Evolutionary conservation across 2,113 vertebrate species (phyloP).

Genomic region (Coreoperca whiteheadi): DNA sequence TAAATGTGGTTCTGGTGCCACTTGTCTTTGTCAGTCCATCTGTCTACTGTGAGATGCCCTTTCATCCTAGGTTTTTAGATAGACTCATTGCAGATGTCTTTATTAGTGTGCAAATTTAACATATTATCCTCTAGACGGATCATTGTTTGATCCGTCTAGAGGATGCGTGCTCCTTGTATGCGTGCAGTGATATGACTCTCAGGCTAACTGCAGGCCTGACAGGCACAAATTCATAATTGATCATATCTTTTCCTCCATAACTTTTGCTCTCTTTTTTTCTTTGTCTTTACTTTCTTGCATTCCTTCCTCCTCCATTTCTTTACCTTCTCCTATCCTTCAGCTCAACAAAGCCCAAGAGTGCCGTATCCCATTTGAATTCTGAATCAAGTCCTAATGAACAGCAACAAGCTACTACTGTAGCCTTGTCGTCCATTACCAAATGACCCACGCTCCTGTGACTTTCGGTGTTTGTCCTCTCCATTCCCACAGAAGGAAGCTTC

Average conservation of each 20-base stretch:
- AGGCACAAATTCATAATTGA: background rate
- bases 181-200: background rate
- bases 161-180: too few species aligned
- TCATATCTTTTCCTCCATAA: background rate
- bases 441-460: constrained; percentile 39
- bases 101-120: constrained; percentile 16
- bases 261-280: background rate
- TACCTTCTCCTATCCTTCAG: background rate
- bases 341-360: background rate
- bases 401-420: constrained; percentile 32
- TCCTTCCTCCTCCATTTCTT: background rate
- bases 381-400: constrained; percentile 31
- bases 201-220: background rate
- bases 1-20: constrained; percentile 56
- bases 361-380: background rate
- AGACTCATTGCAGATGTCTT: constrained; percentile 42
- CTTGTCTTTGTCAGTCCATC: constrained; percentile 46
- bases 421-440: constrained; percentile 42
- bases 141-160: constrained; percentile 38
- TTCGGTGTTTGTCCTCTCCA: constrained; percentile 58
- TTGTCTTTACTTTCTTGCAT: background rate
- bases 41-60: constrained; percentile 17
- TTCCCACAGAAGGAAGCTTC: constrained; percentile 71
- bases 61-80: constrained; percentile 21
- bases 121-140: constrained; percentile 16